These are phyloP conservation scores for Cercopithecus mona DNA, from an alignment of 2,113 vertebrate genomes.

Conservation along the genomic window DNA sequence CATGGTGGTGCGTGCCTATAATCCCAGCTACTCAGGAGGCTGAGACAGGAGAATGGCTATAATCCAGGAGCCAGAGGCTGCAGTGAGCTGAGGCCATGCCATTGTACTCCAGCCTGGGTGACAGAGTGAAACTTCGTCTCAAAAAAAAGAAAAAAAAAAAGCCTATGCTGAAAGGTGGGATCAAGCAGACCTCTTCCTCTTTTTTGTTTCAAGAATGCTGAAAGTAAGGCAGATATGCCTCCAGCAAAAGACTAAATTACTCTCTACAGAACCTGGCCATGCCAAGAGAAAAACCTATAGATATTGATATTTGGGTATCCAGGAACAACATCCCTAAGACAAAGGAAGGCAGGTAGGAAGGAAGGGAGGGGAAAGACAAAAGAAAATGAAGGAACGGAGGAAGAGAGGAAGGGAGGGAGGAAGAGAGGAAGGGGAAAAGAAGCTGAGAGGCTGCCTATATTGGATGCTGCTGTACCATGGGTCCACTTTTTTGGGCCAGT, in stretches of 20 bases:
- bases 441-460: no score
- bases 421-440: neutral
- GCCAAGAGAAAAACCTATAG: neutral
- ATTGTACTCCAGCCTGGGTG: no score
- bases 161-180: neutral
- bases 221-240: neutral
- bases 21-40: no score
- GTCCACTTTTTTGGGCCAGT: neutral
- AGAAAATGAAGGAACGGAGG: accelerated
- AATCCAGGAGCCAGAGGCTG: no score
- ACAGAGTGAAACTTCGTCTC: no score
- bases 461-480: no score
- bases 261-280: neutral
- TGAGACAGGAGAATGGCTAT: no score
- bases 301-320: neutral
- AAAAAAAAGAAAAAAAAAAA: neutral
- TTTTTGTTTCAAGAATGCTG: neutral
- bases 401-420: no score
- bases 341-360: neutral
- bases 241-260: neutral
- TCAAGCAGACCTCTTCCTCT: neutral
- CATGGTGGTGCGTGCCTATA: no score
- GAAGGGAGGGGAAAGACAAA: no score
- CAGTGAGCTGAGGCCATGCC: no score
- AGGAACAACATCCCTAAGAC: neutral